Percentiles rank a stretch among this genome's conserved stretches.
These are phyloP conservation scores for Pomacea canaliculata DNA, from an alignment of 2,888 invertebrate genomes.

Conservation along the genomic window DNA sequence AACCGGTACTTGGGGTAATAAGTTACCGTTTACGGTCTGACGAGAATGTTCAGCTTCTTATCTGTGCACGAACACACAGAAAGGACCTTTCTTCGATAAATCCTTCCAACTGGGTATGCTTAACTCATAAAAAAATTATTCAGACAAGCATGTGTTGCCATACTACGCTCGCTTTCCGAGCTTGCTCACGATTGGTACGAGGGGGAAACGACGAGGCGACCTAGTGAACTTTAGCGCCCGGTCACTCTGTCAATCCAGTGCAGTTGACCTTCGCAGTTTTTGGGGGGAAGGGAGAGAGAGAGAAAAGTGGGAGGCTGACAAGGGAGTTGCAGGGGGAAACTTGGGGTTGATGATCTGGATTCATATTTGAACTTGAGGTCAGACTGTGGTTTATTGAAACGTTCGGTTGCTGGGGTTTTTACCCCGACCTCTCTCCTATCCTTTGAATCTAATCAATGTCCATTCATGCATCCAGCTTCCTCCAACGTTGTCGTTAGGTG, in stretches of 20 bases:
- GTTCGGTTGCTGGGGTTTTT: too few species aligned
- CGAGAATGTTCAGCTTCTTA: too few species aligned
- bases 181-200: constrained; percentile 13
- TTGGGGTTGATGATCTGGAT: not conserved
- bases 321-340: not conserved
- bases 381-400: too few species aligned
- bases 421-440: too few species aligned
- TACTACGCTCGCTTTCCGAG: not conserved
- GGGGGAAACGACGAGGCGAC: constrained; percentile 12
- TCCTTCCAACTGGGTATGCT: not conserved
- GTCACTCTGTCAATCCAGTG: constrained; percentile 24
- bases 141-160: not conserved
- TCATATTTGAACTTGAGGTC: not conserved
- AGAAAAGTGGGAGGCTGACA: constrained; percentile 7
- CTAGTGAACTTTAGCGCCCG: constrained; percentile 24
- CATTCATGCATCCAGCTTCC: not conserved
- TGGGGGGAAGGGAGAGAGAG: not conserved
- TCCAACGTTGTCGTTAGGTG: not conserved
- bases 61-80: too few species aligned
- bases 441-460: too few species aligned
- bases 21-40: too few species aligned
- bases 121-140: not conserved
- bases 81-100: too few species aligned
- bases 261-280: constrained; percentile 14
- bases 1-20: too few species aligned